These are phyloP conservation scores for Acromyrmex charruanus DNA, from an alignment of 1,140 invertebrate genomes.

Conservation along the genomic window DNA sequence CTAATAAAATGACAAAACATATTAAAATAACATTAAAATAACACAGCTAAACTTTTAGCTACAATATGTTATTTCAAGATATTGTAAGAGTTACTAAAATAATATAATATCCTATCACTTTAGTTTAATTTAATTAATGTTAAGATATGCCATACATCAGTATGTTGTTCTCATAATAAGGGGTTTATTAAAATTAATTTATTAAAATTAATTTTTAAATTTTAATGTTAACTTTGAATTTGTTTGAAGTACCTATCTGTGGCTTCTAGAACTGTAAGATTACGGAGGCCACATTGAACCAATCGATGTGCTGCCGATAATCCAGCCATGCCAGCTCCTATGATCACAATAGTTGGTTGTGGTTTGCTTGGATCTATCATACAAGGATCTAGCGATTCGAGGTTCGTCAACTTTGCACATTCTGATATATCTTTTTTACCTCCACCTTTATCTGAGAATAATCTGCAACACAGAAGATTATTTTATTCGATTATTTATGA, in stretches of 20 bases:
- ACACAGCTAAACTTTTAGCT: background rate
- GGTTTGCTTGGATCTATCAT: slow-evolving; percentile 88
- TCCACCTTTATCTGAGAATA: slow-evolving; percentile 73
- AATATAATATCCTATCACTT: background rate
- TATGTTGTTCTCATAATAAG: too few species aligned
- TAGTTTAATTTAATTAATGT: background rate
- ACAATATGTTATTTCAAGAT: background rate
- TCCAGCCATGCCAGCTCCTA: slow-evolving; percentile 92
- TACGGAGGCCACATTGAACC: slow-evolving; percentile 89
- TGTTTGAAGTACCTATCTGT: slow-evolving; percentile 88
- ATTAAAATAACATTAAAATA: background rate
- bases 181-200: background rate
- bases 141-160: background rate
- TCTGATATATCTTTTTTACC: slow-evolving; percentile 68
- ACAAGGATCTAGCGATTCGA: slow-evolving; percentile 81
- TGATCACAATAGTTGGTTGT: slow-evolving; percentile 90
- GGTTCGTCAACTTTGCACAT: slow-evolving; percentile 74
- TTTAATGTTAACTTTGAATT: background rate
- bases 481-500: background rate
- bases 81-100: background rate
- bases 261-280: slow-evolving; percentile 91
- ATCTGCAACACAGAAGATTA: slow-evolving; percentile 60
- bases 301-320: slow-evolving; percentile 91
- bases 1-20: background rate
- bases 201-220: background rate